A percentile compares a stretch with the other conserved stretches of the same genome.
Evolutionary conservation across 2,797 vertebrate species (phyloP).

Genomic region (Hippoglossus hippoglossus): DNA sequence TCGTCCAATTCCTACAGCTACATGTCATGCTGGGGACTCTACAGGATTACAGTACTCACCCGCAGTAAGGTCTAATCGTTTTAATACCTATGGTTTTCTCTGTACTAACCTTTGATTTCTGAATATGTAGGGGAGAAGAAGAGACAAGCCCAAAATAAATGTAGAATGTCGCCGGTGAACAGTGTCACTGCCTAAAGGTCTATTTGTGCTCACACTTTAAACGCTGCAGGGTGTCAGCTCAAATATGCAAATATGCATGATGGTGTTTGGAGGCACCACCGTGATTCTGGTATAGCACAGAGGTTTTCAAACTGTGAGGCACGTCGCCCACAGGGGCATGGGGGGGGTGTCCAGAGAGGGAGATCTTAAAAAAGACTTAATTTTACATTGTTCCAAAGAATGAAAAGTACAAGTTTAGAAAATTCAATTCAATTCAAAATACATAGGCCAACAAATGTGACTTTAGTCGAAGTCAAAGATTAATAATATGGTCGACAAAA

Average conservation of each 20-base stretch:
- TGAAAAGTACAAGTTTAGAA: no score
- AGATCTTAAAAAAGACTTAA: neutral
- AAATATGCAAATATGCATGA: conserved; percentile 36
- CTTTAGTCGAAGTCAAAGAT: no score
- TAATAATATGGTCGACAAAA: no score
- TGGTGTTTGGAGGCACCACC: conserved; percentile 42
- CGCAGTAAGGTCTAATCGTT: conserved; percentile 84
- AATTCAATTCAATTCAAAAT: no score
- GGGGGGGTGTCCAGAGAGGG: no score
- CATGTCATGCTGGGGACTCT: conserved; percentile 85
- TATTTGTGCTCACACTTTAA: conserved; percentile 38
- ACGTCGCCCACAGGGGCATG: neutral
- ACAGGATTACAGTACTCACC: conserved; percentile 86
- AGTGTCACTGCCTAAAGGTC: conserved; percentile 54
- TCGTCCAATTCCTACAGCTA: conserved; percentile 79
- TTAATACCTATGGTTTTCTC: conserved; percentile 81
- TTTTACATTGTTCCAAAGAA: no score
- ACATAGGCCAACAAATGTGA: no score
- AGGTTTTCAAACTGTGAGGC: conserved; percentile 59
- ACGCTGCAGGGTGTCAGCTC: conserved; percentile 35
- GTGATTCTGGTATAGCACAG: conserved; percentile 37
- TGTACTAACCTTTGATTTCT: conserved; percentile 90
- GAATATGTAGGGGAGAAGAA: conserved; percentile 87
- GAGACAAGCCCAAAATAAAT: conserved; percentile 87
- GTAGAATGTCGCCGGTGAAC: conserved; percentile 68